Percentiles rank a stretch among this genome's conserved stretches.
Evolutionary conservation across 2,113 vertebrate species (phyloP).

Genomic region (Eurystomus gularis): DNA sequence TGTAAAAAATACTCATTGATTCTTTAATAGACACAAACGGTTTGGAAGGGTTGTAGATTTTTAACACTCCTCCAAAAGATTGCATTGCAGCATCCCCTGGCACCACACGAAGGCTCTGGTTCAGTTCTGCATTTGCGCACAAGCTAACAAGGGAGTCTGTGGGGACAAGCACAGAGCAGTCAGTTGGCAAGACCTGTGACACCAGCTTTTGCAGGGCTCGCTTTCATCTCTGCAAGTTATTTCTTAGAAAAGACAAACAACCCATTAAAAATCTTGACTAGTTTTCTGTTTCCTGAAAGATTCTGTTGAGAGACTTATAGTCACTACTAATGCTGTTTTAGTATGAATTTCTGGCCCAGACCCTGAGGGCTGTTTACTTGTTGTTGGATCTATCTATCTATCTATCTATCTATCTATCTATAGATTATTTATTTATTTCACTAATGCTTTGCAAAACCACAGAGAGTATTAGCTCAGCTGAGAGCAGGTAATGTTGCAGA

Average conservation of each 20-base stretch:
- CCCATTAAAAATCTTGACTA: constrained; percentile 63
- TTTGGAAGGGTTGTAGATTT: neutral
- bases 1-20: neutral
- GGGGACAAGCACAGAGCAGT: neutral
- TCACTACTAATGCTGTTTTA: constrained; percentile 45
- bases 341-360: constrained; percentile 61
- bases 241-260: constrained; percentile 64
- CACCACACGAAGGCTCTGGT: neutral
- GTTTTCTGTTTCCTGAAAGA: constrained; percentile 66
- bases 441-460: constrained; percentile 32
- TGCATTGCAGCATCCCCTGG: neutral
- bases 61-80: neutral
- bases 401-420: neutral
- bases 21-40: neutral
- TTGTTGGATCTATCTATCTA: constrained; percentile 31
- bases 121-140: neutral
- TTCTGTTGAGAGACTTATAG: constrained; percentile 50
- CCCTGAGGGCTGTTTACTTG: constrained; percentile 47
- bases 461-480: neutral
- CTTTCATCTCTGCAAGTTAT: constrained; percentile 66
- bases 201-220: constrained; percentile 52
- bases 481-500: constrained; percentile 27
- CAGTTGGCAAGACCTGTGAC: constrained; percentile 2
- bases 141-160: neutral
- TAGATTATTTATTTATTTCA: constrained; percentile 16